These are phyloP conservation scores for Mohoua ochrocephala DNA, from an alignment of 2,113 vertebrate genomes.

Conservation along the genomic window DNA sequence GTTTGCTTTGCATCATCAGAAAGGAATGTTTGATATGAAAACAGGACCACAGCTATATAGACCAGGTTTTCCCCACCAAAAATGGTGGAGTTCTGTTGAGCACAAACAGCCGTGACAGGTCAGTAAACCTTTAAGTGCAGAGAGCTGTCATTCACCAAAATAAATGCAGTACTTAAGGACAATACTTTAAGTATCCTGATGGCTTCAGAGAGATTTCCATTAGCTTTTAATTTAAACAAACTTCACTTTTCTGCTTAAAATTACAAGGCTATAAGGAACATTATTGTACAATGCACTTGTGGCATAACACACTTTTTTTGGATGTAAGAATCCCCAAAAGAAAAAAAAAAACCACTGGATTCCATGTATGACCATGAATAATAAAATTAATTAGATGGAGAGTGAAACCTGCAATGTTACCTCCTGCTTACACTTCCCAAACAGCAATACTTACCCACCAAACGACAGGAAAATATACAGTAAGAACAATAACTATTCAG, in stretches of 20 bases:
- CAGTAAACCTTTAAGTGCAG: not conserved
- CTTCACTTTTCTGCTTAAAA: not conserved
- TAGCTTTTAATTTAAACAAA: not conserved
- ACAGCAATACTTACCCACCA: fast-evolving
- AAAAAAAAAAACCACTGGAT: not conserved
- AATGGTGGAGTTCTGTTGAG: not conserved
- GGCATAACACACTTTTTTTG: not conserved
- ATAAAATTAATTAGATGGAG: not conserved
- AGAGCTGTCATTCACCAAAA: not conserved
- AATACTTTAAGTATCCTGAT: not conserved
- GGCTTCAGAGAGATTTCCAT: not conserved
- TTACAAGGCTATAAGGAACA: not conserved
- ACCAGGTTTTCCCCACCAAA: not conserved
- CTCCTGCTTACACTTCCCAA: not conserved
- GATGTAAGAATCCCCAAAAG: not conserved
- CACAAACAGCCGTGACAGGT: not conserved
- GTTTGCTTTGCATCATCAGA: not conserved
- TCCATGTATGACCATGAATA: not conserved
- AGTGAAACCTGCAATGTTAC: not conserved
- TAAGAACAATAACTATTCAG: not conserved
- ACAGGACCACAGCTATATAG: not conserved
- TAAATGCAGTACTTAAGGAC: not conserved
- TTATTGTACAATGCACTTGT: fast-evolving
- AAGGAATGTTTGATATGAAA: not conserved
- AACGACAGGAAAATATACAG: not conserved